A percentile compares a stretch with the other conserved stretches of the same genome.
These are phyloP conservation scores for Bryconaethiops microstoma DNA, from an alignment of 2,797 vertebrate species.

Conservation along the genomic window DNA sequence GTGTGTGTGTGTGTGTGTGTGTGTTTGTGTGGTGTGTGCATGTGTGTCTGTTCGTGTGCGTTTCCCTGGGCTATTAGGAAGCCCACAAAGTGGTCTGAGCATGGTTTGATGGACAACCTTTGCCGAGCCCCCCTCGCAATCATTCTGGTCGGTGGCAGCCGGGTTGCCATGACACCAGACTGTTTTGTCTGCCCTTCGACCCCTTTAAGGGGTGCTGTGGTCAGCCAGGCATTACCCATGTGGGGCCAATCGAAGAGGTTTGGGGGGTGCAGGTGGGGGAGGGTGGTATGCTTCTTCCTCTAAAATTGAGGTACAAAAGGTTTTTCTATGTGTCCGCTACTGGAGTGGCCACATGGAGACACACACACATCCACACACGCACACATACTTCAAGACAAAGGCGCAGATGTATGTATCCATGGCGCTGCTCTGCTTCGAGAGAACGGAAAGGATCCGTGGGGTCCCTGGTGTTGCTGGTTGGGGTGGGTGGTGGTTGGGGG, in stretches of 20 bases:
- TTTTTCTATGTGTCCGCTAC: slow-evolving; percentile 75
- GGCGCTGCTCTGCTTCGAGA: slow-evolving; percentile 11
- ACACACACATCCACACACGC: slow-evolving; percentile 4
- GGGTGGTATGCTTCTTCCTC: slow-evolving; percentile 68
- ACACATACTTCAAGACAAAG: slow-evolving; percentile 70
- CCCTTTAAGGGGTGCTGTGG: slow-evolving; percentile 83
- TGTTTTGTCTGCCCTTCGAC: slow-evolving; percentile 87
- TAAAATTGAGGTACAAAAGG: slow-evolving; percentile 75
- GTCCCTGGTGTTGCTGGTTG: slow-evolving; percentile 67
- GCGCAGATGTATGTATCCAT: slow-evolving; percentile 74
- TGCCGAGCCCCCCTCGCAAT: slow-evolving; percentile 60
- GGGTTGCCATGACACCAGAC: slow-evolving; percentile 88
- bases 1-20: too few relatives aligned
- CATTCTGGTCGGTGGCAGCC: slow-evolving; percentile 79
- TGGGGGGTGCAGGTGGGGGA: slow-evolving; percentile 41
- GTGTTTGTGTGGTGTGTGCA: neutral
- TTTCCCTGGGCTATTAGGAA: slow-evolving; percentile 42
- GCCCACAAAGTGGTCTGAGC: slow-evolving; percentile 67
- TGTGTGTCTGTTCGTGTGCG: slow-evolving; percentile 7
- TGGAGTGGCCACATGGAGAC: slow-evolving; percentile 49
- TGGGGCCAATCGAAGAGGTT: slow-evolving; percentile 75
- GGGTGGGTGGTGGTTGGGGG: slow-evolving; percentile 1
- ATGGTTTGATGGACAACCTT: slow-evolving; percentile 76
- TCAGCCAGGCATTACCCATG: slow-evolving; percentile 84
- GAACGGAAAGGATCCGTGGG: slow-evolving; percentile 50